Conservation (phyloP, 2,113 vertebrate species). For the Oryzias woworae region DNA sequence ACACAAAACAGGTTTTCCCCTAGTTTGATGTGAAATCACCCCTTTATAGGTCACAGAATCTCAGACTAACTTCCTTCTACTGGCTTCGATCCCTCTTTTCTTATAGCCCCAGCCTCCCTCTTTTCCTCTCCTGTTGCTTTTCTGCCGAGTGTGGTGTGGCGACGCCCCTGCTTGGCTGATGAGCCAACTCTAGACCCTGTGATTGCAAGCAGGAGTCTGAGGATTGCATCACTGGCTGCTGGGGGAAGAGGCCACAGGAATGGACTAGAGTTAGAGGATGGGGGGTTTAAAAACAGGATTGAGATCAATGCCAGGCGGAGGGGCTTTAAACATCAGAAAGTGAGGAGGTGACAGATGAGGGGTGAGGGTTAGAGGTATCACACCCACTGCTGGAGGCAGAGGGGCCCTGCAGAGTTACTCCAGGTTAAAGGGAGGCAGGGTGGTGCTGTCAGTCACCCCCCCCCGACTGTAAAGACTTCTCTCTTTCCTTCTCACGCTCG, state of each 20-base stretch:
- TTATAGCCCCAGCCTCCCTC: constrained; percentile 33
- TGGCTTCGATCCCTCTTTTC: constrained; percentile 42
- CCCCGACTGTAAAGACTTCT: not conserved
- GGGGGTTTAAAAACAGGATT: constrained; percentile 19
- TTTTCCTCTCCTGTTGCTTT: constrained; percentile 60
- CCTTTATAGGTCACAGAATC: constrained; percentile 24
- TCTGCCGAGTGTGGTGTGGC: constrained; percentile 51
- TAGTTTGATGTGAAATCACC: constrained; percentile 20
- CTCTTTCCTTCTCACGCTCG: constrained; percentile 8
- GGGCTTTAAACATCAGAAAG: constrained; percentile 18
- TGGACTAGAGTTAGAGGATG: constrained; percentile 30
- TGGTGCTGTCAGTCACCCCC: constrained; percentile 46
- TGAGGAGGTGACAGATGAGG: constrained; percentile 19
- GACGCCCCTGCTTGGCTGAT: constrained; percentile 66
- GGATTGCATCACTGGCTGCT: constrained; percentile 79
- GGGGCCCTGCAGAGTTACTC: constrained; percentile 37
- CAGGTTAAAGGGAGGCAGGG: constrained; percentile 44
- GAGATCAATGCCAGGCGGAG: constrained; percentile 9
- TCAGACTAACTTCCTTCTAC: constrained; percentile 37
- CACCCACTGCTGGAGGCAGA: constrained; percentile 42
- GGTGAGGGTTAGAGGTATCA: constrained; percentile 16
- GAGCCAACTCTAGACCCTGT: constrained; percentile 64
- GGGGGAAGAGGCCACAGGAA: constrained; percentile 71
- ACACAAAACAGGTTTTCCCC: constrained; percentile 30
- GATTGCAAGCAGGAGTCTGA: constrained; percentile 75